Conservation (phyloP, 2,113 vertebrate species). For the Urocynchramus pylzowi region DNA sequence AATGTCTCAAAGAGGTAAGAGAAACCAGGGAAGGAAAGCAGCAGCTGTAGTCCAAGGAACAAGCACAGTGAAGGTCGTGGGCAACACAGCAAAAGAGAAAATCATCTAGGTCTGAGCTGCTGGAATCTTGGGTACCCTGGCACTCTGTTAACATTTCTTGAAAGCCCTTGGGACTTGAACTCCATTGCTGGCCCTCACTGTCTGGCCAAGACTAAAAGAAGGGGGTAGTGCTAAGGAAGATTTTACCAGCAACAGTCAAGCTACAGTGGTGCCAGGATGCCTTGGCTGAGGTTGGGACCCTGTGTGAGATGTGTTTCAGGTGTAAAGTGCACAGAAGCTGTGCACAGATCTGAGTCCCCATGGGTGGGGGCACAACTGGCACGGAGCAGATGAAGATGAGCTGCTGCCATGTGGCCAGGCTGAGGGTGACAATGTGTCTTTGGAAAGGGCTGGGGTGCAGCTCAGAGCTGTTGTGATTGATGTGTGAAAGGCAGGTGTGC, state of each 20-base stretch:
- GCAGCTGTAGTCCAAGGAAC: not conserved
- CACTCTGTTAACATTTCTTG: not conserved
- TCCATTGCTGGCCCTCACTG: not conserved
- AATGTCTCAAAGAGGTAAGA: not conserved
- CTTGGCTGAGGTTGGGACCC: not conserved
- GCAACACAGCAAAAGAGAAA: not conserved
- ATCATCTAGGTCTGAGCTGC: not conserved
- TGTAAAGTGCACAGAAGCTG: not conserved
- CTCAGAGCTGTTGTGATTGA: not conserved
- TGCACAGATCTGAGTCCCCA: not conserved
- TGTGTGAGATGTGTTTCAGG: not conserved
- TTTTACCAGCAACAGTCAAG: not conserved
- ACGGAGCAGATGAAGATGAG: not conserved
- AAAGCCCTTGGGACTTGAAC: not conserved
- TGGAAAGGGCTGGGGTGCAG: not conserved
- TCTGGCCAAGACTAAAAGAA: not conserved
- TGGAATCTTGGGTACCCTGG: not conserved
- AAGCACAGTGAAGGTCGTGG: not conserved
- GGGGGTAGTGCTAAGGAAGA: not conserved
- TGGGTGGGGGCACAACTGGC: not conserved
- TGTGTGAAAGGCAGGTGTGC: not conserved
- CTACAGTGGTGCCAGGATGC: not conserved
- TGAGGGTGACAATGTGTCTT: not conserved
- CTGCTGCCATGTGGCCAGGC: not conserved
- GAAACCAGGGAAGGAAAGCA: not conserved